Percentiles rank a stretch among this genome's conserved stretches.
phyloP scores from a whole-genome alignment of 2,113 vertebrate genomes.

The Catharus bicknelli region DNA sequence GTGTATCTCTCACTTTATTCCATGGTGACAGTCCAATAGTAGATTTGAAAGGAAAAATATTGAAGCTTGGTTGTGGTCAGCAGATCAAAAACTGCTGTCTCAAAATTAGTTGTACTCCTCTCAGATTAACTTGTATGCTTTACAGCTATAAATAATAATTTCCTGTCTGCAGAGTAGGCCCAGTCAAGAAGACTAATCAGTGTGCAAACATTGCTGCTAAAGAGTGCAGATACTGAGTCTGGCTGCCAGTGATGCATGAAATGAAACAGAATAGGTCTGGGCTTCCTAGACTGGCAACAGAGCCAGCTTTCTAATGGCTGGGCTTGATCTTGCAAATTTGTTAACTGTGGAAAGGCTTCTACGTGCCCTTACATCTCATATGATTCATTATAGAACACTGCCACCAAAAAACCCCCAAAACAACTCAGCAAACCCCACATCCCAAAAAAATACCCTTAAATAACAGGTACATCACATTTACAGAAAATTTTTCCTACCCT shows the following conservation, averaged over 20 bases:
- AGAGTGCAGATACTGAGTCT: background rate
- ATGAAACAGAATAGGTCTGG: background rate
- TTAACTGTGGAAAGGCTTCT: background rate
- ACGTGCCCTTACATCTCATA: background rate
- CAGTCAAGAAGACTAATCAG: conserved; percentile 42
- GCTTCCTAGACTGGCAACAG: background rate
- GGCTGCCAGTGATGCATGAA: conserved; percentile 28
- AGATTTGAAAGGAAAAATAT: background rate
- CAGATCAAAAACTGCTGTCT: conserved; percentile 19
- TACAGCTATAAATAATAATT: conserved; percentile 40
- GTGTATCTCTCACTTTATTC: background rate
- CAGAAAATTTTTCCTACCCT: background rate
- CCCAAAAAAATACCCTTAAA: background rate
- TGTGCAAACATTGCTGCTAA: background rate
- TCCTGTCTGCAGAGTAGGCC: conserved; percentile 27
- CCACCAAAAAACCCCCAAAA: accelerated
- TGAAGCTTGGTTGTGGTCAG: background rate
- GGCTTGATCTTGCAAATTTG: background rate
- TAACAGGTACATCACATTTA: background rate
- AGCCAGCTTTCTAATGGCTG: background rate
- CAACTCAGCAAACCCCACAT: background rate
- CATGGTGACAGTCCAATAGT: accelerated
- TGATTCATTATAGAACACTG: background rate
- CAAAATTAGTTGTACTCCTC: conserved; percentile 7
- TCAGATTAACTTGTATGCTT: conserved; percentile 29